Evolutionary conservation across 1,140 invertebrate species (phyloP), one percentile per base, ranked within the genome.

Genomic region (Drosophila tristis): DNA sequence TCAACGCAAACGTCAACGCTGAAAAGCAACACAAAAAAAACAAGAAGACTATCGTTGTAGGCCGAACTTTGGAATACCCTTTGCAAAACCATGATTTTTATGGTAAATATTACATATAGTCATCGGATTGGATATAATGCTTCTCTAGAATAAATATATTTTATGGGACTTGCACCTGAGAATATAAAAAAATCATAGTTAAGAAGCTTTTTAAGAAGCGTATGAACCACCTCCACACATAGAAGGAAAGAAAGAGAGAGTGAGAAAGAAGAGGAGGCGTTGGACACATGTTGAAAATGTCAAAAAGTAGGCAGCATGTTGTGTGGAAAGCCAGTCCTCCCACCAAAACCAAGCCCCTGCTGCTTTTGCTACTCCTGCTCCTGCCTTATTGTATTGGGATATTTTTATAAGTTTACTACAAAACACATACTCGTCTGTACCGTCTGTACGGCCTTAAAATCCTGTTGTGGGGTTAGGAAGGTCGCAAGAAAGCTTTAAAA

Each of bases 251-350:
- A 39, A 7, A 29, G 25, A 65, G 15, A 60, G 29, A 8, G 56
- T 44, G 26, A 53, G 53, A 23, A 26, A 26, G 39, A 31, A 35
- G 16, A 42, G 35, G 63, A 76, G 67, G 64, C 81, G 73, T 81
- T 64, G 81, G 82, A 86, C 82, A 86, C 82, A 82, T 87, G 82
- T 87, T 87, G 79, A 87, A 87, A 87, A 89, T 89, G 82, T 87
- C 82, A 87, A 87, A 87, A 87, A 87, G 84, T 87, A 89, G 82
- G 82, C 84, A 87, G 82, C 84, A 82, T 87, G 78, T 79, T 87
- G 78, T 84, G 76, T 67, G 65, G 58, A 71, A 68, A 51, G 78
- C 63, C 58, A 56, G 47, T 39, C 35, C 35, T 39, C 11, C 35
- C 11, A 13, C 35, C 35, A 11, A 39, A 13, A 1, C 13, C 63